phyloP scores from a whole-genome alignment of 2,113 vertebrate genomes.

The Oophaga pumilio region DNA sequence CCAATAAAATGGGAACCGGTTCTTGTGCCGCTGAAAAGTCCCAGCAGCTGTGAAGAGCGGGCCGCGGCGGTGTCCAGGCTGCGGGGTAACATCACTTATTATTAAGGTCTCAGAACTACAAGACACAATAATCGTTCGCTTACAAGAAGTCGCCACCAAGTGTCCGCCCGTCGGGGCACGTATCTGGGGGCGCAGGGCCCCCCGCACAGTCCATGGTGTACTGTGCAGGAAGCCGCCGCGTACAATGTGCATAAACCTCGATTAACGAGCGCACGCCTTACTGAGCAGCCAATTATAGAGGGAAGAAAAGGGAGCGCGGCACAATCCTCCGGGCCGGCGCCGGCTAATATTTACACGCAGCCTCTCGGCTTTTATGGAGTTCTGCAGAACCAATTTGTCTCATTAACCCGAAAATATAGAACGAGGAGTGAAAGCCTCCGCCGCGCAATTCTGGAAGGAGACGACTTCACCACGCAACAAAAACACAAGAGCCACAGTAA shows the following conservation, averaged over 20 bases:
- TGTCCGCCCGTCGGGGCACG: background rate
- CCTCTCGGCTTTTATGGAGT: conserved; percentile 11
- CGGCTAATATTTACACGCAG: conserved; percentile 38
- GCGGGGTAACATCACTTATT: no score
- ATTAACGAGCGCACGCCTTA: conserved; percentile 16
- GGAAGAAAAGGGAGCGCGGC: background rate
- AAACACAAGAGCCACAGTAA: background rate
- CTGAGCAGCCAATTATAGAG: conserved; percentile 35
- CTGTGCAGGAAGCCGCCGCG: background rate
- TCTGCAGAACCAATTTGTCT: conserved; percentile 18
- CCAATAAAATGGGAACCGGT: no score
- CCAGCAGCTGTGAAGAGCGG: no score
- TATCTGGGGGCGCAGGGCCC: background rate
- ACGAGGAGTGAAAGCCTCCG: background rate
- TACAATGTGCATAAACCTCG: conserved; percentile 26
- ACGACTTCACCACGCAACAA: background rate
- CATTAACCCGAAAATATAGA: conserved; percentile 14
- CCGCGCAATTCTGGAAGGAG: background rate
- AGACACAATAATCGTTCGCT: no score
- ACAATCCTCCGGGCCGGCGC: background rate
- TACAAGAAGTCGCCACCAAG: no score
- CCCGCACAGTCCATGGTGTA: background rate
- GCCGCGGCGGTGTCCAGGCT: no score
- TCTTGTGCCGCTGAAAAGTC: no score
- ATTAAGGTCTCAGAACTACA: no score